A percentile compares a stretch with the other conserved stretches of the same genome.
phyloP scores from a whole-genome alignment of 37 sponge, comb jelly and placozoan genomes.

The Cliona cf. orientalis region DNA sequence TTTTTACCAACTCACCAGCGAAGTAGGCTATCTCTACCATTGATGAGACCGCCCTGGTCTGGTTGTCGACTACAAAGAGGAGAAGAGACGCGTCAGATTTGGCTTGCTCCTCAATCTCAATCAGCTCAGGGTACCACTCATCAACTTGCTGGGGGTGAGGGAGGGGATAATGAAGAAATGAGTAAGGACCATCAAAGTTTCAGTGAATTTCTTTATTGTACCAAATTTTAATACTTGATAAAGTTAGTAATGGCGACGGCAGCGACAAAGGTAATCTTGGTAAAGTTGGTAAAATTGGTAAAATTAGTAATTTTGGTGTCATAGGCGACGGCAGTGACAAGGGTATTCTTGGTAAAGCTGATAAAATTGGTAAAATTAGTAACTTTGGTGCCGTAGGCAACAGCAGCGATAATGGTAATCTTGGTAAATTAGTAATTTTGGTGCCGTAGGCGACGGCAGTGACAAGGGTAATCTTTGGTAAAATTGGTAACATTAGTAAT shows the following conservation, averaged over 20 bases:
- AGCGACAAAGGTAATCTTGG: no score
- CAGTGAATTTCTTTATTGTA: not conserved
- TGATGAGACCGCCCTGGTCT: slow-evolving; percentile 86
- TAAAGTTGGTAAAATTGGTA: no score
- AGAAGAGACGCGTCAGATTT: slow-evolving; percentile 73
- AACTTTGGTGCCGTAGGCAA: no score
- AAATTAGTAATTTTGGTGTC: no score
- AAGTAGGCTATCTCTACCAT: slow-evolving; percentile 85
- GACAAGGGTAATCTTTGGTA: no score
- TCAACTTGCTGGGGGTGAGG: slow-evolving; percentile 80
- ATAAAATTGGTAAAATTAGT: no score
- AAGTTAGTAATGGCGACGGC: not conserved
- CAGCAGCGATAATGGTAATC: no score
- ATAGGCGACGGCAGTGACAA: no score
- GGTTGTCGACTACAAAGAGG: slow-evolving; percentile 87
- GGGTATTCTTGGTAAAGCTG: no score
- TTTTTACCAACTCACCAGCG: slow-evolving; percentile 58
- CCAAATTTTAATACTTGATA: not conserved
- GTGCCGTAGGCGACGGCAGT: no score
- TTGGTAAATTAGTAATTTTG: no score
- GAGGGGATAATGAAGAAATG: not conserved
- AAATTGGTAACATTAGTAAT: no score
- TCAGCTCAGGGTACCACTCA: slow-evolving; percentile 87
- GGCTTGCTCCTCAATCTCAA: slow-evolving; percentile 88
- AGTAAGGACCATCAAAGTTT: not conserved